Conservation (phyloP, 2,797 vertebrate genomes). For the Ispidina lecontei region DNA sequence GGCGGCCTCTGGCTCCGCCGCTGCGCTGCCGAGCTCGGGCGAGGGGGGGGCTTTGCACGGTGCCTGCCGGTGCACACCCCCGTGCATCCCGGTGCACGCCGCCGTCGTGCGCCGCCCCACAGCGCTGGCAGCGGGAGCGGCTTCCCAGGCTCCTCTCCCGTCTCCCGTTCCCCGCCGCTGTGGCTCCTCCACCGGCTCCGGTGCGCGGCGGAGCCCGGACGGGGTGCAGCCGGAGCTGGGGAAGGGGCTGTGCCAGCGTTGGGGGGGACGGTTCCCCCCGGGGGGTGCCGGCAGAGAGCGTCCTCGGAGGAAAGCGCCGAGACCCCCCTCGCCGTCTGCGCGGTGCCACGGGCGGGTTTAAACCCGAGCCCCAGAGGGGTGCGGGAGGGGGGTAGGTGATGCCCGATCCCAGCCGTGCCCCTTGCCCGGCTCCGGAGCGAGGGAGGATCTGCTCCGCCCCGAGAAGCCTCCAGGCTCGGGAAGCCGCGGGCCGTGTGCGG, state of each 20-base stretch:
- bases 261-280: background rate
- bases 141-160: background rate
- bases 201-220: background rate
- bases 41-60: background rate
- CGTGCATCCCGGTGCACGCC: background rate
- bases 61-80: background rate
- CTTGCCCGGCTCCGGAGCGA: background rate
- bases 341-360: background rate
- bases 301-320: rapidly evolving
- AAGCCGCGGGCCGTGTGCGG: background rate
- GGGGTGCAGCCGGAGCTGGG: background rate
- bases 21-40: background rate
- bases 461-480: background rate
- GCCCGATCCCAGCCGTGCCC: background rate
- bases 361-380: background rate
- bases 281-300: background rate
- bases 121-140: background rate
- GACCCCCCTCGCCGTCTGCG: background rate
- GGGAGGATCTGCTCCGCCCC: background rate
- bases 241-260: rapidly evolving
- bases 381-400: rapidly evolving
- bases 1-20: background rate
- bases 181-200: background rate
- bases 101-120: background rate
- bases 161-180: background rate